Percentiles rank a stretch among this genome's conserved stretches.
Conservation (phyloP, 2,113 vertebrate genomes). For the Henicopernis longicauda region DNA sequence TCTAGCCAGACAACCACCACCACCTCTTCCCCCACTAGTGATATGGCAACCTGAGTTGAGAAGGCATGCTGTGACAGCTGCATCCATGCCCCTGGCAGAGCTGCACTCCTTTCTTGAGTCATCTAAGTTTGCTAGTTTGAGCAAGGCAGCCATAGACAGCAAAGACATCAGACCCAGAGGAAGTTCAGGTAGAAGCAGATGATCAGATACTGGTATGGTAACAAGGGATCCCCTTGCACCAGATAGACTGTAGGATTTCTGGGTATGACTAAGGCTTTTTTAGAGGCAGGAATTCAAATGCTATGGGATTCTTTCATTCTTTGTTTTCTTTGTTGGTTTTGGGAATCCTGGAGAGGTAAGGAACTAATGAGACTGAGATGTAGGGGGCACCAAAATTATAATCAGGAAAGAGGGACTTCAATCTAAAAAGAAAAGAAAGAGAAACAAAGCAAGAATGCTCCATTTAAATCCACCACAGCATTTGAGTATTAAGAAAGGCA, state of each 20-base stretch:
- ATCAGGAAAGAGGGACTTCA: not conserved
- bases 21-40: not conserved
- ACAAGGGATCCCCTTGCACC: not conserved
- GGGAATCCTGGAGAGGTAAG: not conserved
- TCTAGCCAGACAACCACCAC: not conserved
- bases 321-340: not conserved
- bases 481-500: not conserved
- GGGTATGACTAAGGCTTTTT: not conserved
- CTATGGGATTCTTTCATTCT: not conserved
- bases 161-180: not conserved
- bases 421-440: not conserved
- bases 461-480: not conserved
- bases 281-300: not conserved
- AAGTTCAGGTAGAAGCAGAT: not conserved
- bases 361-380: not conserved
- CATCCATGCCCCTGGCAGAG: not conserved
- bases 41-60: not conserved
- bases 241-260: not conserved
- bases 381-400: not conserved
- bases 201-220: not conserved
- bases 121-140: not conserved
- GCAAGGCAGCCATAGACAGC: not conserved
- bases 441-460: not conserved
- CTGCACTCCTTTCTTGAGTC: not conserved
- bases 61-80: not conserved